Percentiles rank a stretch among this genome's conserved stretches.
Evolutionary conservation across 1,140 invertebrate species (phyloP).

Genomic region (Vanessa atalanta): DNA sequence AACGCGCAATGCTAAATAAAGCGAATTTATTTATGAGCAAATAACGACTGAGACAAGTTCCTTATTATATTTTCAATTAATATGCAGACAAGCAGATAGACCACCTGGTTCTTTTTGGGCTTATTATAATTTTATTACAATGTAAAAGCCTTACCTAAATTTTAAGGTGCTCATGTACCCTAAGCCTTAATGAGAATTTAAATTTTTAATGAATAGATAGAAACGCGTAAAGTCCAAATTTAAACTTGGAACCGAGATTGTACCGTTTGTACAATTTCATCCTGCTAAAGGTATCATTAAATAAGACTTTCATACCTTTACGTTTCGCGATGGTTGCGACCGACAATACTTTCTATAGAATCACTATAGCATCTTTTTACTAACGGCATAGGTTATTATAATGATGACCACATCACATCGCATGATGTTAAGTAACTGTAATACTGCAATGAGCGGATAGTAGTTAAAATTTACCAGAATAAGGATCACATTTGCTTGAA

Average conservation of each 20-base stretch:
- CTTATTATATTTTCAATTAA: background rate
- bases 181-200: too few species aligned
- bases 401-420: conserved; percentile 20
- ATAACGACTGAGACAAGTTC: background rate
- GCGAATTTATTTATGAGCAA: conserved; percentile 10
- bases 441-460: conserved; percentile 7
- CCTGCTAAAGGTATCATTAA: background rate
- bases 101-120: background rate
- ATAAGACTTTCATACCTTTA: background rate
- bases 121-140: too few species aligned
- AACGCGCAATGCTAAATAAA: conserved; percentile 11
- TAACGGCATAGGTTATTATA: conserved; percentile 35
- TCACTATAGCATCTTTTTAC: conserved; percentile 9
- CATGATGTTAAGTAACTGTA: conserved; percentile 20
- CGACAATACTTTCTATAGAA: conserved; percentile 9
- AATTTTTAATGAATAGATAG: too few species aligned
- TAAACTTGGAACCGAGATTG: too few species aligned
- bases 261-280: too few species aligned
- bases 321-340: background rate
- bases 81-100: background rate
- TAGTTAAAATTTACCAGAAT: conserved; percentile 4
- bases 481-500: conserved; percentile 16
- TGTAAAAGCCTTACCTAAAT: too few species aligned
- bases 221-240: too few species aligned
- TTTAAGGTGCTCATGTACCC: too few species aligned